phyloP scores from a whole-genome alignment of 2,888 invertebrate species.

The Drosophila fulvimacula region DNA sequence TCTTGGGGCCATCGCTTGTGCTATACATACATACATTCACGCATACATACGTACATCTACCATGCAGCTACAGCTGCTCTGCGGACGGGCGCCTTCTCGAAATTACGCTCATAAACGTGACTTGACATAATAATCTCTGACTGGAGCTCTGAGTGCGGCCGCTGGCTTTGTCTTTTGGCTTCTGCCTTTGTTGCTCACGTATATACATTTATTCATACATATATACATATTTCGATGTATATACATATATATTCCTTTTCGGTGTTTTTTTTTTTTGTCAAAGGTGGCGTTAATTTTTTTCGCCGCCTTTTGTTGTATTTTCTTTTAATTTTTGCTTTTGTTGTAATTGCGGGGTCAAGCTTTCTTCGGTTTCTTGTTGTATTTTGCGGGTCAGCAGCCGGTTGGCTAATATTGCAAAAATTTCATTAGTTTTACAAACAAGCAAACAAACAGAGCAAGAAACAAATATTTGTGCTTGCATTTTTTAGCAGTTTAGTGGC shows the following conservation, averaged over 20 bases:
- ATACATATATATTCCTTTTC: conserved; percentile 16
- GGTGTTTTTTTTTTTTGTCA: conserved; percentile 26
- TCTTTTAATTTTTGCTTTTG: conserved; percentile 54
- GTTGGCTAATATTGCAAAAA: conserved; percentile 76
- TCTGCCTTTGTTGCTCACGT: conserved; percentile 23
- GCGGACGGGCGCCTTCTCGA: conserved; percentile 65
- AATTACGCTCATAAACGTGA: conserved; percentile 84
- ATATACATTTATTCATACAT: not conserved
- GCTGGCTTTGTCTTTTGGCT: conserved; percentile 58
- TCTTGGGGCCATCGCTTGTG: conserved; percentile 6
- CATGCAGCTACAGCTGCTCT: conserved; percentile 33
- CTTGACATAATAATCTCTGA: conserved; percentile 84
- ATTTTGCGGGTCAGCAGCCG: conserved; percentile 66
- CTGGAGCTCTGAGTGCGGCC: conserved; percentile 59
- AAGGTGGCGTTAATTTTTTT: conserved; percentile 73
- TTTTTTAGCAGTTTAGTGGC: conserved; percentile 77
- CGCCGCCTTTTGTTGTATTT: conserved; percentile 49
- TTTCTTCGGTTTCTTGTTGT: conserved; percentile 46
- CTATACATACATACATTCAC: conserved; percentile 11
- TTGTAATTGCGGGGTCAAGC: conserved; percentile 51
- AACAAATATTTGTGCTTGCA: conserved; percentile 77
- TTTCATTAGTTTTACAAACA: conserved; percentile 78
- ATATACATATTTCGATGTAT: conserved; percentile 4
- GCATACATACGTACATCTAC: conserved; percentile 3
- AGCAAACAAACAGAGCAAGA: conserved; percentile 78